phyloP scores from a whole-genome alignment of 2,113 vertebrate species.

The Thamnophis sirtalis region DNA sequence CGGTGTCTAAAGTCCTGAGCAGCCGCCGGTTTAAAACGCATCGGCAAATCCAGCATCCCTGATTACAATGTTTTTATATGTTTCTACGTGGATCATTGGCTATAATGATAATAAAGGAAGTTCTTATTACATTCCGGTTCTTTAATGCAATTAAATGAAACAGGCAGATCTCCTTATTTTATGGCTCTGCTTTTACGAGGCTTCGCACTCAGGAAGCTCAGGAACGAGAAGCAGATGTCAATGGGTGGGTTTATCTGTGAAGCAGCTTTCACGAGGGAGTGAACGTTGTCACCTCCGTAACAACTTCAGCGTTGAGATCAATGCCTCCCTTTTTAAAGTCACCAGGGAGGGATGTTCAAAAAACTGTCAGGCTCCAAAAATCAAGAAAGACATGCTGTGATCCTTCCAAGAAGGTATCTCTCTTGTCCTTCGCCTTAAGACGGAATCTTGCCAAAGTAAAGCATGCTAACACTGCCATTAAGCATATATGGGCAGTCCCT shows the following conservation, averaged over 20 bases:
- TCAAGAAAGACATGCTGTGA: background rate
- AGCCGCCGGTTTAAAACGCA: background rate
- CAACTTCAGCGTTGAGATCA: background rate
- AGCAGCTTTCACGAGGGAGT: background rate
- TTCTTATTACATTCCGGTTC: background rate
- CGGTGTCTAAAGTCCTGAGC: background rate
- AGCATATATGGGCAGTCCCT: background rate
- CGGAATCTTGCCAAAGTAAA: background rate
- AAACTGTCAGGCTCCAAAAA: too few species aligned
- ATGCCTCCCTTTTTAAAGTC: background rate
- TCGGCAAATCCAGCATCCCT: background rate
- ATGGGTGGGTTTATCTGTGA: background rate
- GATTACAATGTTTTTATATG: background rate
- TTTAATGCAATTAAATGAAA: background rate
- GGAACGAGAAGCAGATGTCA: background rate
- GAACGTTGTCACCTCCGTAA: background rate
- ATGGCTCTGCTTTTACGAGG: background rate
- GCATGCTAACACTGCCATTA: background rate
- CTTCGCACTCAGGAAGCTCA: background rate
- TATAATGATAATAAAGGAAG: background rate
- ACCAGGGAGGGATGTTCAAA: background rate
- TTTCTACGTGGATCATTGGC: background rate
- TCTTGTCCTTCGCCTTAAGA: background rate
- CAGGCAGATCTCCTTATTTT: background rate
- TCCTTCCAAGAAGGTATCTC: background rate